These are phyloP conservation scores for Panurus biarmicus DNA, from an alignment of 2,113 vertebrate genomes.

Conservation along the genomic window DNA sequence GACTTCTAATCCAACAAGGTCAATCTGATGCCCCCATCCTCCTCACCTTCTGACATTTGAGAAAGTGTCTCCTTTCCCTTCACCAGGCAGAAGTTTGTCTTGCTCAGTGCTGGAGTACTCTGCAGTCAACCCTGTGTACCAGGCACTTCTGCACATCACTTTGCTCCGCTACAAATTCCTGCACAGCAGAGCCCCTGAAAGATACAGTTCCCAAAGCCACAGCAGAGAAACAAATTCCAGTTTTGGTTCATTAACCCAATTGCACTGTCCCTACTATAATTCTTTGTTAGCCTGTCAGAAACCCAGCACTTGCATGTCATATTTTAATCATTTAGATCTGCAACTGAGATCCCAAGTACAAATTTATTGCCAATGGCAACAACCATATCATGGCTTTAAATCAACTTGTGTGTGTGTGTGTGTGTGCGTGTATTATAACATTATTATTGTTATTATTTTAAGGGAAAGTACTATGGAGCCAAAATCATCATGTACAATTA, in stretches of 20 bases:
- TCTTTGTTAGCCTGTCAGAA: not conserved
- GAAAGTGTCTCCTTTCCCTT: not conserved
- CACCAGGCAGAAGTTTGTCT: not conserved
- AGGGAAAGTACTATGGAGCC: not conserved
- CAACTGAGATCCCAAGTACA: not conserved
- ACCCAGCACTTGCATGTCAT: not conserved
- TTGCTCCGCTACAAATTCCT: not conserved
- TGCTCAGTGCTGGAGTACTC: not conserved
- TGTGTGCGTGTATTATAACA: not conserved
- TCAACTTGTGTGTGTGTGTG: not conserved
- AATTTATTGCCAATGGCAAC: constrained; percentile 28
- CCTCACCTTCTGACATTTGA: not conserved
- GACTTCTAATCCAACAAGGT: not conserved
- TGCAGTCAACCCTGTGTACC: not conserved
- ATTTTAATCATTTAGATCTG: not conserved
- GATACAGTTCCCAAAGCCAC: not conserved
- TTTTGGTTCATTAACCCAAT: not conserved
- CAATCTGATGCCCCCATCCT: not conserved
- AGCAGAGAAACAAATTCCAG: not conserved
- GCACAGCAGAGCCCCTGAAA: not conserved
- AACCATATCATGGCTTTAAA: not conserved
- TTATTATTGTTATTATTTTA: not conserved
- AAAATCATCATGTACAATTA: constrained; percentile 11
- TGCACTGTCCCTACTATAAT: not conserved
- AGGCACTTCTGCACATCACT: not conserved